Base-by-base conservation (phyloP, 2,113 vertebrate species). In the Misgurnus anguillicaudatus region DNA sequence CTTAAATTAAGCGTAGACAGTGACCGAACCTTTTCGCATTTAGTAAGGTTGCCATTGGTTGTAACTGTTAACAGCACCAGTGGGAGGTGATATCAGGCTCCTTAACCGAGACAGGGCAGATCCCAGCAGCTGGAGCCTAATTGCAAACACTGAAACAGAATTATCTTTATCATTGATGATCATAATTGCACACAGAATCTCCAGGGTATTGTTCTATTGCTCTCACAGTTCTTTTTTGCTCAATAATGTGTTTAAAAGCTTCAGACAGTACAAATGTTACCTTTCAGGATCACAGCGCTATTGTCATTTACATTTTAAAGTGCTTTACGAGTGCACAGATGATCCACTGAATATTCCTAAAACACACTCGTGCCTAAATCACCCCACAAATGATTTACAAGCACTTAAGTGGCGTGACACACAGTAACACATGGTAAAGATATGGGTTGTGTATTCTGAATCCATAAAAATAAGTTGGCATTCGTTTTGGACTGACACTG, bases 111-210 rank as follows among this genome's bases (percentile, higher is more conserved):
- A 88, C 84, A 57, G 90, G 89, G 88, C 87, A 85, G 89, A 87
- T 90, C 88, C 88, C 84, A 89, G 85, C 91, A 92, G 90, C 91
- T 92, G 92, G 91, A 92, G 87, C 90, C 86, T 92, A 91, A 92
- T 91, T 90, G 89, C 90, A 89, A 89, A 88, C 88, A 87, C 87
- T 89, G 86, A 88, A 87, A 80, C 87, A 89, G 87, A 88, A 83
- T 80, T 84, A 93, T 91, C 90, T 90, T 89, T 90, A 90, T 91
- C 90, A 92, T 92, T 91, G 91, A 92, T 92, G 89, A 92, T 92
- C 90, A 88, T 93, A 92, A 92, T 92, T 93, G 90, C 90, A 87
- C 85, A 84, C 85, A 88, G 87, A 90, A 87, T 91, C 91, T 89
- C 90, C 16, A 64, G 88, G 86, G 92, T 87, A 88, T 89, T 85